Conservation (phyloP, 2,113 vertebrate species). For the Anoura caudifer region DNA sequence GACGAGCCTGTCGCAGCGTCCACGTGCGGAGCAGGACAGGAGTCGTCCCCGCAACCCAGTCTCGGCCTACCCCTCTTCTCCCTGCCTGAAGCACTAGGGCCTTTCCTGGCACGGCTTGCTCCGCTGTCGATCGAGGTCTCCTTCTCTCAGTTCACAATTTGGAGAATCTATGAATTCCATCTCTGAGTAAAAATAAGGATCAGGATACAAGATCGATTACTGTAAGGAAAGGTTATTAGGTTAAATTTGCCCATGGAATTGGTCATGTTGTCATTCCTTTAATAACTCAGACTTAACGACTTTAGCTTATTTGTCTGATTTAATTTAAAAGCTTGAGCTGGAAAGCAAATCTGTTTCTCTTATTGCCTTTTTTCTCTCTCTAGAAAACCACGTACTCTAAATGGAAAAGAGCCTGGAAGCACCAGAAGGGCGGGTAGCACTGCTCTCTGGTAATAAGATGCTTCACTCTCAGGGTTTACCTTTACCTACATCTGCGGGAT, state of each 20-base stretch:
- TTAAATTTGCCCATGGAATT: not conserved
- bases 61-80: not conserved
- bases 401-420: not conserved
- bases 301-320: not conserved
- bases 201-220: not conserved
- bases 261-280: constrained; percentile 38
- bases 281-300: not conserved
- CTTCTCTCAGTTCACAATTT: not conserved
- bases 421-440: not conserved
- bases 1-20: not conserved
- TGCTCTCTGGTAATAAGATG: not conserved
- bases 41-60: not conserved
- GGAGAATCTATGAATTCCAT: not conserved
- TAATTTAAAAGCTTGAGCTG: not conserved
- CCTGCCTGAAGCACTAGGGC: not conserved
- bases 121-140: not conserved
- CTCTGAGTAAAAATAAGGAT: not conserved
- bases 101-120: not conserved
- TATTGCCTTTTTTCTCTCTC: not conserved
- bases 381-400: not conserved
- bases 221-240: not conserved
- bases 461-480: not conserved
- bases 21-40: not conserved
- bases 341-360: not conserved
- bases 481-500: not conserved